These are phyloP conservation scores for Semaprochilodus insignis DNA, from an alignment of 2,797 vertebrate genomes.

Conservation along the genomic window DNA sequence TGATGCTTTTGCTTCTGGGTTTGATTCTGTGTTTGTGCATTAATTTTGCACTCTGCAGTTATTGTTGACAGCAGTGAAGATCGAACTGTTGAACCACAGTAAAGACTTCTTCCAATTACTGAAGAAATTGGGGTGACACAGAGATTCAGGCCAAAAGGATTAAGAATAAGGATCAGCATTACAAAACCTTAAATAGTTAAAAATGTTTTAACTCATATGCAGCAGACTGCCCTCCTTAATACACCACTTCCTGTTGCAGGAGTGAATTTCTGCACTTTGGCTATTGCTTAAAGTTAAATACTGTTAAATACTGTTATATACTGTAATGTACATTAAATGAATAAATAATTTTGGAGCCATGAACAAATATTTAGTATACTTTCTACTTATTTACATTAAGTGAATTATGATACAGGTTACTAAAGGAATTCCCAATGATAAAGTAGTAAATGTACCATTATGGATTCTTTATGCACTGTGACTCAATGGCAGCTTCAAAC, in stretches of 20 bases:
- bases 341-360: too few species aligned
- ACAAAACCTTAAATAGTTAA: slow-evolving; percentile 73
- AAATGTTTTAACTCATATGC: slow-evolving; percentile 66
- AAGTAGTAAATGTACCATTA: too few species aligned
- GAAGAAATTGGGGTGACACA: too few species aligned
- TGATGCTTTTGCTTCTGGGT: not conserved
- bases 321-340: not conserved
- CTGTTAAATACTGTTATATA: too few species aligned
- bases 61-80: not conserved
- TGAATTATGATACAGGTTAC: too few species aligned
- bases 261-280: not conserved
- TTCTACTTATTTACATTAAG: too few species aligned
- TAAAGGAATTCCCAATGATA: too few species aligned
- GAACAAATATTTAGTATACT: too few species aligned
- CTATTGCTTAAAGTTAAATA: not conserved
- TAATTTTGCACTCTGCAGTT: not conserved
- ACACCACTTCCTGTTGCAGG: not conserved
- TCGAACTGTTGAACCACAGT: not conserved
- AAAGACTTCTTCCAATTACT: slow-evolving; percentile 7
- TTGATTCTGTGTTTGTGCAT: not conserved
- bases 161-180: slow-evolving; percentile 59
- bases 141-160: slow-evolving; percentile 49
- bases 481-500: too few species aligned
- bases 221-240: slow-evolving; percentile 28
- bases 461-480: too few species aligned